Evolutionary conservation across 2,113 vertebrate genomes (phyloP), one percentile per base, ranked within the genome.

Genomic region (Bufo gargarizans): DNA sequence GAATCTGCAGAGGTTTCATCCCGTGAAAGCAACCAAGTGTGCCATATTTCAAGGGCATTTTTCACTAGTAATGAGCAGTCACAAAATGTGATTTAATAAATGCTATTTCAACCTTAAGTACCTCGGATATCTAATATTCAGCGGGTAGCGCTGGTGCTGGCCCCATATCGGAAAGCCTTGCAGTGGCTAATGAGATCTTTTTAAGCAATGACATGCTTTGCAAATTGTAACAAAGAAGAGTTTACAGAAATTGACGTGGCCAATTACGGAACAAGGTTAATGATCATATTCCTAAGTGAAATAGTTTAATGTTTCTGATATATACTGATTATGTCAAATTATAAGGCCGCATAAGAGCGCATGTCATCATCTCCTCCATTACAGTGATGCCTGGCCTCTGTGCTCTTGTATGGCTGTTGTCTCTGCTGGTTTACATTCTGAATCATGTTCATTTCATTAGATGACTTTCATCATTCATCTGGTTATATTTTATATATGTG

Each of bases 61-160:
- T 84, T 89, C 87, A 89, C 82, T 65, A 77, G 81, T 89, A 89
- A 89, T 89, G 87, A 89, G 87, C 87, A 89, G 87, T 89, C 87
- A 84, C 87, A 84, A 89, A 89, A 84, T 89, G 58, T 89, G 87
- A 89, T 89, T 89, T 89, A 89, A 89, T 89, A 89, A 89, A 89
- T 84, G 87, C 87, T 89, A 84, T 84, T 84, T 89, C 87, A 89
- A 89, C 87, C 87, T 89, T 89, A 84, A 84, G 82, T 84, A 89
- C 87, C 87, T 89, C 76, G 61, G 87, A 89, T 89, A 89, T 89
- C 82, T 89, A 89, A 89, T 84, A 84, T 89, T 84, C 87, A 17
- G 82, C 47, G 74, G 77, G 81, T 67, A 88, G 79, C 61, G 80
- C 69, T 67, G 13, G 45, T 63, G 59, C 82, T 69, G 87, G 87